Conservation (phyloP, 2,113 vertebrate species). For the Pimephales promelas region DNA sequence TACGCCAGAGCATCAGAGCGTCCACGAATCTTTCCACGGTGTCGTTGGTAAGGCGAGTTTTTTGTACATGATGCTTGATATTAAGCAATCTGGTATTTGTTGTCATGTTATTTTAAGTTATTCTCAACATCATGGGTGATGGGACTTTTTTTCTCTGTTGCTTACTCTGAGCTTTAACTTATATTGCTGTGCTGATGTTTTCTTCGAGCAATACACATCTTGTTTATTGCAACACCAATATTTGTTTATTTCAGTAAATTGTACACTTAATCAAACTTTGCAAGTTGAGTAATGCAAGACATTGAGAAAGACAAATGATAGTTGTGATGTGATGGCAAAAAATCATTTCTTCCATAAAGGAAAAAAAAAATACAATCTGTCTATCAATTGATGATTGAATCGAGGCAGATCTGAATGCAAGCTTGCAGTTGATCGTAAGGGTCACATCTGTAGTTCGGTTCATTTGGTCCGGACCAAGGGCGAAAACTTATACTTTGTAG, state of each 20-base stretch:
- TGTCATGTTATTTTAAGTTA: too few relatives aligned
- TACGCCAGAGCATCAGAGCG: too few relatives aligned
- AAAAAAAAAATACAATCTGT: neutral
- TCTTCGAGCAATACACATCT: neutral
- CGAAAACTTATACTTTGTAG: too few relatives aligned
- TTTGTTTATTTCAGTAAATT: neutral
- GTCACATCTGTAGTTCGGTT: too few relatives aligned
- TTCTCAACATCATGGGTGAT: neutral
- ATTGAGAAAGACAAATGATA: neutral
- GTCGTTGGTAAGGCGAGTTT: too few relatives aligned
- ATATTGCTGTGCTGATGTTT: neutral
- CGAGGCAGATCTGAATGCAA: neutral
- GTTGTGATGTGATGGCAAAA: neutral
- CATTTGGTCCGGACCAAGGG: too few relatives aligned
- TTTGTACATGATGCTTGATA: too few relatives aligned
- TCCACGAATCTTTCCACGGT: too few relatives aligned
- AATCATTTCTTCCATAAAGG: neutral
- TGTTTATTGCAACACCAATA: neutral
- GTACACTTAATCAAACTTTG: neutral
- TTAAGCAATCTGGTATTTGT: too few relatives aligned
- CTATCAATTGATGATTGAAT: neutral
- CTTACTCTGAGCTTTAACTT: neutral
- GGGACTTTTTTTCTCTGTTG: neutral
- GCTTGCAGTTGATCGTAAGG: neutral
- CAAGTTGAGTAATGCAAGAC: neutral